These are phyloP conservation scores for Dorcus hopei DNA, from an alignment of 2,888 invertebrate species.

Conservation along the genomic window DNA sequence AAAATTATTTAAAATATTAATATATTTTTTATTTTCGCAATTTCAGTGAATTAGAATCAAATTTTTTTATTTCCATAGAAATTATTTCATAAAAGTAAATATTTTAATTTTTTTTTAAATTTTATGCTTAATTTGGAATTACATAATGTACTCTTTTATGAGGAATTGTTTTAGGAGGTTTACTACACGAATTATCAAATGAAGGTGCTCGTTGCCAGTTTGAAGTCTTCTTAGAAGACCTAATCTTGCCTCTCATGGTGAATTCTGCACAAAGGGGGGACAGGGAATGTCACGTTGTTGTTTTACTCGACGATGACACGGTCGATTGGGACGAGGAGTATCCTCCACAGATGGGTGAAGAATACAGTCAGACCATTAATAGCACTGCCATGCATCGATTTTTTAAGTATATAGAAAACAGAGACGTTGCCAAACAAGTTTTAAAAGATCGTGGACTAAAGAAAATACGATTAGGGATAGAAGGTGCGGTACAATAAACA, in stretches of 20 bases:
- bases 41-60: neutral
- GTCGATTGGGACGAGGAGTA: constrained; percentile 99
- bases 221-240: constrained; percentile 90
- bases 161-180: constrained; percentile 62
- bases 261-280: constrained; percentile 91
- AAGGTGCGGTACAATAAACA: constrained; percentile 53
- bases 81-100: neutral
- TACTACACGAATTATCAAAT: constrained; percentile 96
- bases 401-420: constrained; percentile 99
- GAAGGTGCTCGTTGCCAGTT: constrained; percentile 99
- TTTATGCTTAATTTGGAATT: no score
- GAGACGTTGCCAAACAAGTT: constrained; percentile 98
- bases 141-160: no score
- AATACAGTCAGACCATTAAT: constrained; percentile 95
- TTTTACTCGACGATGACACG: constrained; percentile 91
- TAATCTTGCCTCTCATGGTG: constrained; percentile 96
- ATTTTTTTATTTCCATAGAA: neutral
- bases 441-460: constrained; percentile 98
- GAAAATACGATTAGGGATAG: constrained; percentile 97
- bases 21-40: no score
- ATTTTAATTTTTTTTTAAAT: neutral
- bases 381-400: constrained; percentile 95
- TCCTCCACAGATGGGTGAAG: constrained; percentile 99
- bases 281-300: constrained; percentile 96
- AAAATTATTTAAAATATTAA: no score